Evolutionary conservation across 2,888 invertebrate species (phyloP), one percentile per base, ranked within the genome.

Genomic region (Apotomis capreana): DNA sequence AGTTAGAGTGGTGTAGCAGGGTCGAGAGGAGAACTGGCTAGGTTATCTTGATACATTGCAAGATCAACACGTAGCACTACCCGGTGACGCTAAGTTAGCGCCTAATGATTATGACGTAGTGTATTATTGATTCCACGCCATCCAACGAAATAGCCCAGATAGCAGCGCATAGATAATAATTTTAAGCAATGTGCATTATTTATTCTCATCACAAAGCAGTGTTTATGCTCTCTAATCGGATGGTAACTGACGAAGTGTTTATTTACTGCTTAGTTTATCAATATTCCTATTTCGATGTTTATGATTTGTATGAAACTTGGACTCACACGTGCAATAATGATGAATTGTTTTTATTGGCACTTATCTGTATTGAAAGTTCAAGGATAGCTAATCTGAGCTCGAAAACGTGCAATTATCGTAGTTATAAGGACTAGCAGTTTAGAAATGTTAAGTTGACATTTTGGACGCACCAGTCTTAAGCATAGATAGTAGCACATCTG

Each of bases 381-480:
- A 81, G 75, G 76, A 82, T 78, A 81, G 78, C 76, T 79, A 78
- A 57, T 26, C 44, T 40, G 13, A 40, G n/a, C 40, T 49, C 44
- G n/a, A 46, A 65, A 60, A 76, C 79, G 82, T 83, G 81, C 83
- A 82, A 83, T 84, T 78, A 75, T 75, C 54, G 65, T 75, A 74
- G 77, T 74, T 80, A 78, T 80, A 75, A 81, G 80, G 77, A 79
- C 80, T 74, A 78, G 78, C 75, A 80, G 83, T 83, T 79, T 79
- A 40, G 77, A 80, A 83, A 82, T 84, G 82, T 83, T 84, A 81
- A 79, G 77, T 78, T 67, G 81, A 82, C 80, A 82, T 84, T 83
- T 85, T 83, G 83, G 84, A 85, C 90, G 91, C 92, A 92, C 92
- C 92, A 91, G 92, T 92, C 90, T 80, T 83, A 83, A 82, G 82